These are phyloP conservation scores for Falco columbarius DNA, from an alignment of 2,797 vertebrate genomes.

Conservation along the genomic window DNA sequence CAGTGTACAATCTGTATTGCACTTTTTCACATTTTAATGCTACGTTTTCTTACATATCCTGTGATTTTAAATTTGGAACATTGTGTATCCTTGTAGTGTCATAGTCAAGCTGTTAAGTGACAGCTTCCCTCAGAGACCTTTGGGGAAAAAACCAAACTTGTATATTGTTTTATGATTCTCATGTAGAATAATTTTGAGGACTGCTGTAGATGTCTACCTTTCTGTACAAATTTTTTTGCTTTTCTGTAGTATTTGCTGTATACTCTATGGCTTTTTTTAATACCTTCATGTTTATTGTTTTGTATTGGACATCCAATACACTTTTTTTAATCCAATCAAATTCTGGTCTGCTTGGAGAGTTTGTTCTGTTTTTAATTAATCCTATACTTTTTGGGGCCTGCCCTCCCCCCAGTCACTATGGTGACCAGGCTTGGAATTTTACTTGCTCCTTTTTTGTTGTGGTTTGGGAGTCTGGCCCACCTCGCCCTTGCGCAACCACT, in stretches of 20 bases:
- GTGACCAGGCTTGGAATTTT: not conserved
- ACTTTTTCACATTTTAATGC: slow-evolving; percentile 92
- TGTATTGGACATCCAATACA: slow-evolving; percentile 86
- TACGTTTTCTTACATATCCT: slow-evolving; percentile 92
- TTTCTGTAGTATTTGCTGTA: slow-evolving; percentile 85
- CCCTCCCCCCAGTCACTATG: not conserved
- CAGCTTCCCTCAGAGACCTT: slow-evolving; percentile 77
- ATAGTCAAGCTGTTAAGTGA: slow-evolving; percentile 80
- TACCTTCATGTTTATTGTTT: slow-evolving; percentile 84
- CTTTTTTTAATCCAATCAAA: slow-evolving; percentile 81
- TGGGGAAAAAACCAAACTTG: slow-evolving; percentile 37
- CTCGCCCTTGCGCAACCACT: not conserved
- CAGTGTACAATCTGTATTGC: slow-evolving; percentile 90
- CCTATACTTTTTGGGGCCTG: not conserved
- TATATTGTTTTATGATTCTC: slow-evolving; percentile 71
- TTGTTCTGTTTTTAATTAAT: slow-evolving; percentile 38
- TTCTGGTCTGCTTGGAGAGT: slow-evolving; percentile 68
- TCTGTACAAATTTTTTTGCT: slow-evolving; percentile 78
- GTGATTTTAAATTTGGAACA: slow-evolving; percentile 89
- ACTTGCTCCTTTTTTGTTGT: not conserved
- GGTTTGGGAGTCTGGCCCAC: not conserved
- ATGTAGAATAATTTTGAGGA: slow-evolving; percentile 59
- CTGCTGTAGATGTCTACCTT: slow-evolving; percentile 70
- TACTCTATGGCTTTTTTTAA: slow-evolving; percentile 82
- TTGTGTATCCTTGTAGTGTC: slow-evolving; percentile 89